Evolutionary conservation across 2,888 invertebrate species (phyloP).

Genomic region (Trichacis sp.): DNA sequence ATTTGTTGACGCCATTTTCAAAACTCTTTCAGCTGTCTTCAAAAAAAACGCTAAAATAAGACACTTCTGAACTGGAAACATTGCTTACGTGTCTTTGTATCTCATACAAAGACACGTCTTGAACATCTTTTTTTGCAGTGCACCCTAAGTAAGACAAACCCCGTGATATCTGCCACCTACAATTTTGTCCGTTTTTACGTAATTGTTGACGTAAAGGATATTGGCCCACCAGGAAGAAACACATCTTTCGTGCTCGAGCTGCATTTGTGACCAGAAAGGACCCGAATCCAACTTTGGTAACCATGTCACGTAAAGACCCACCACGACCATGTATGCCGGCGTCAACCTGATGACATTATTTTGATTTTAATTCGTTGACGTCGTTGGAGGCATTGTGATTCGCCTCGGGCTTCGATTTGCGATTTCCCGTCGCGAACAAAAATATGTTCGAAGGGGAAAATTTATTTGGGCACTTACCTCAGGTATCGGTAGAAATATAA

Average conservation of each 20-base stretch:
- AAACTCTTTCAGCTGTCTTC: too few relatives aligned
- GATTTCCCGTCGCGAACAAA: background rate
- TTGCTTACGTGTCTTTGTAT: too few relatives aligned
- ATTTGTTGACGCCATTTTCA: too few relatives aligned
- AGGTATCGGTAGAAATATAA: conserved; percentile 78
- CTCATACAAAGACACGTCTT: too few relatives aligned
- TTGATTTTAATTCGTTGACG: conserved; percentile 17
- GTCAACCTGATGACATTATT: conserved; percentile 73
- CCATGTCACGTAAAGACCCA: conserved; percentile 81
- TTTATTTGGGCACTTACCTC: conserved; percentile 69
- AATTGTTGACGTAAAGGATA: conserved; percentile 81
- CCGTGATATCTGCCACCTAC: too few relatives aligned
- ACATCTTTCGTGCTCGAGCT: conserved; percentile 72
- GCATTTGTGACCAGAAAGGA: conserved; percentile 78
- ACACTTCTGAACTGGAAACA: too few relatives aligned
- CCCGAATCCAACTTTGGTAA: conserved; percentile 78
- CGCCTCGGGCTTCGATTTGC: background rate
- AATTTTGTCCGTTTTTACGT: conserved; percentile 75
- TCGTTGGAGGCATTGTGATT: background rate
- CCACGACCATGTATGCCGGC: conserved; percentile 79
- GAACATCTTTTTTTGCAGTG: too few relatives aligned
- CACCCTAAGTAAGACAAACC: too few relatives aligned
- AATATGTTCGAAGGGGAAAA: conserved; percentile 3
- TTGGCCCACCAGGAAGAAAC: conserved; percentile 81
- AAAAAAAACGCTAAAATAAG: too few relatives aligned